These are phyloP conservation scores for Gastrophryne carolinensis DNA, from an alignment of 2,797 vertebrate species.

Conservation along the genomic window DNA sequence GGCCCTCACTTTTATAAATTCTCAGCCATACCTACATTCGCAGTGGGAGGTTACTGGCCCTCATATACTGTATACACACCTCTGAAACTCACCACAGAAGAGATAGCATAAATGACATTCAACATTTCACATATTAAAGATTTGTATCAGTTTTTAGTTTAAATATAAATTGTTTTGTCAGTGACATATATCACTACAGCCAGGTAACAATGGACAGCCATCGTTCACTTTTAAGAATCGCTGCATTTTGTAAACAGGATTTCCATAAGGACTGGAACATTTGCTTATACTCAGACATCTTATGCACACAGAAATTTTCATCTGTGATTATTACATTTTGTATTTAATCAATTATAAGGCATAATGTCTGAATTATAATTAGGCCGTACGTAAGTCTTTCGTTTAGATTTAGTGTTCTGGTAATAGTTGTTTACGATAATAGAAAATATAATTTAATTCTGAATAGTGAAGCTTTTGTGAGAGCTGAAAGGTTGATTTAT, in stretches of 20 bases:
- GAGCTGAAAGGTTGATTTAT: constrained; percentile 38
- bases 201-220: not conserved
- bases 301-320: not conserved
- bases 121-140: too few relatives aligned
- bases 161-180: too few relatives aligned
- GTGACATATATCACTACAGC: not conserved
- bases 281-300: not conserved
- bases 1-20: too few relatives aligned
- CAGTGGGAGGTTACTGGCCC: too few relatives aligned
- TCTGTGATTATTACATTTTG: constrained; percentile 39
- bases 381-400: constrained; percentile 26
- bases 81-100: too few relatives aligned
- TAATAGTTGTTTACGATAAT: constrained; percentile 42
- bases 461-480: constrained; percentile 16
- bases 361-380: constrained; percentile 39
- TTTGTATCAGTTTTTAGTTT: too few relatives aligned
- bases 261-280: not conserved
- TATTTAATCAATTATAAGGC: constrained; percentile 40
- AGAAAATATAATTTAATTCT: constrained; percentile 45
- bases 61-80: too few relatives aligned
- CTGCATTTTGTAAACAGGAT: not conserved
- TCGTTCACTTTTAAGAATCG: not conserved
- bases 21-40: too few relatives aligned
- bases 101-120: too few relatives aligned
- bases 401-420: constrained; percentile 16